Base-by-base conservation (phyloP, 2,113 vertebrate genomes). In the Nipponia nippon region DNA sequence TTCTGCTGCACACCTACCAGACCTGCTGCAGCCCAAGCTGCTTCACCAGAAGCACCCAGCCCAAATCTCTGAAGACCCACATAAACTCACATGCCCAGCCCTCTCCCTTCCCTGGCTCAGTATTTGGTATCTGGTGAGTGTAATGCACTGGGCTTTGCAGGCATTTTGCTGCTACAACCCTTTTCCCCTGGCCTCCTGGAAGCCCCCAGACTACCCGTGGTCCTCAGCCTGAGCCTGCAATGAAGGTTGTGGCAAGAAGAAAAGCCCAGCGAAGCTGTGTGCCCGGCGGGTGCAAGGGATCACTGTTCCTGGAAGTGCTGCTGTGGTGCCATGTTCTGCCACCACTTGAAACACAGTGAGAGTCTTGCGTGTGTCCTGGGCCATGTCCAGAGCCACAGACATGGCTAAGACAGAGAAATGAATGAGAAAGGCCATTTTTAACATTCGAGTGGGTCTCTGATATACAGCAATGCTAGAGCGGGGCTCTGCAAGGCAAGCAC, bases 41-140 rank as follows among this genome's bases (percentile, higher is more conserved):
- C 70, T 61, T 67, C 38, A 56, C 16, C 49, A 58, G 52, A 52
- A 34, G 40, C 36, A 47, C 8, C 32, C 66, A n/a, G 75, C 4
- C 40, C 53, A 36, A 47, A 27, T 10, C 71, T 30, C 82, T 56
- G 50, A 50, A 25, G 29, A 75, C 6, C 16, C 49, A 61, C 1
- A 7, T 7, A 32, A 79, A 22, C 18, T 34, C 40, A 5, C 0
- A 16, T 38, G 49, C 42, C 55, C 0, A 0, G 20, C 66, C 36
- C 36, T 66, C 61, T 80, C 49, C 49, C 55, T 38, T 44, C 18
- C 40, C 70, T 11, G 18, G 25, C 59, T 79, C n/a, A 20, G 18
- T 15, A 55, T 14, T 44, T 22, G 30, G 7, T 13, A 53, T 2
- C n/a, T 1, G 1, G 3, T 22, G 19, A 23, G 25, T 2, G 10